Percentiles rank a stretch among this genome's conserved stretches.
Evolutionary conservation across 2,888 invertebrate genomes (phyloP).

Genomic region (Miltochrista miniata): DNA sequence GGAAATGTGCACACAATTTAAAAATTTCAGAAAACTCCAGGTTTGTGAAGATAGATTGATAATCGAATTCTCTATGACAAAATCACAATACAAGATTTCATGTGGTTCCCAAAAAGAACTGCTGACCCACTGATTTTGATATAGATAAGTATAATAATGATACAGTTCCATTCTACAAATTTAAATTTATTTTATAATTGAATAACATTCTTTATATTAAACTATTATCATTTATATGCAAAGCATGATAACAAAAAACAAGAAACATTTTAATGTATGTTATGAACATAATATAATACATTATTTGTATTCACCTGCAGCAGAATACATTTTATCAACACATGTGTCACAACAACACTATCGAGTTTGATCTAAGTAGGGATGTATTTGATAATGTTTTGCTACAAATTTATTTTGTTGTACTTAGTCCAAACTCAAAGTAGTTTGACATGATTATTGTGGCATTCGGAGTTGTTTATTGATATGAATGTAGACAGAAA

Average conservation of each 20-base stretch:
- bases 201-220: too few relatives aligned
- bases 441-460: neutral
- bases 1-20: too few relatives aligned
- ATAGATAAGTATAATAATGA: conserved; percentile 7
- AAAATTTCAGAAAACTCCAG: too few relatives aligned
- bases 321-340: conserved; percentile 4
- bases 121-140: conserved; percentile 31
- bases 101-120: conserved; percentile 23
- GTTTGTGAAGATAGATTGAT: too few relatives aligned
- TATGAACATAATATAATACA: conserved; percentile 23
- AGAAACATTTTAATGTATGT: conserved; percentile 4
- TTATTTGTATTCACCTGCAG: conserved; percentile 10
- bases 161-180: neutral
- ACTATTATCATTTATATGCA: conserved; percentile 10
- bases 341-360: conserved; percentile 2
- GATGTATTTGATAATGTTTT: neutral
- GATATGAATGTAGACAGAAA: conserved; percentile 12
- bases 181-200: neutral
- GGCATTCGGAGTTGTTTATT: conserved; percentile 3
- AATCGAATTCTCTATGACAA: neutral
- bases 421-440: conserved; percentile 34
- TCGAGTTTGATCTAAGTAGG: conserved; percentile 29
- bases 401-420: neutral
- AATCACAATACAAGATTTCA: conserved; percentile 21
- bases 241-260: conserved; percentile 20